A percentile compares a stretch with the other conserved stretches of the same genome.
These are phyloP conservation scores for Epinotia brunnichana DNA, from an alignment of 2,888 invertebrate genomes.

Conservation along the genomic window DNA sequence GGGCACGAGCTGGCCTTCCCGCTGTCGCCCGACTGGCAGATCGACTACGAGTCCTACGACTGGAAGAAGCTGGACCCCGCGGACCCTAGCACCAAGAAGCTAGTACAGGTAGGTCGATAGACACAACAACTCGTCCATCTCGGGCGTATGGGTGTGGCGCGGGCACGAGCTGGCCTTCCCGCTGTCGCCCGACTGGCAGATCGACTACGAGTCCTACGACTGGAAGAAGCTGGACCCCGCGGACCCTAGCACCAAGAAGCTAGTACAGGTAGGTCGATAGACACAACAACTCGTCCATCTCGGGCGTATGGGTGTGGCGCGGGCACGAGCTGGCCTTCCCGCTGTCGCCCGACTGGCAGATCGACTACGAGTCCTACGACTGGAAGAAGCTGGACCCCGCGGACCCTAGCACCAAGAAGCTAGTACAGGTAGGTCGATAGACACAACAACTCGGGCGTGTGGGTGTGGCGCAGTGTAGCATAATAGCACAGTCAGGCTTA, in stretches of 20 bases:
- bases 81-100: conserved; percentile 90
- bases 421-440: conserved; percentile 84
- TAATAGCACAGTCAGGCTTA: too few relatives aligned
- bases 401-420: conserved; percentile 90
- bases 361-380: conserved; percentile 97
- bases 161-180: conserved; percentile 97
- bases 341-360: conserved; percentile 96
- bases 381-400: conserved; percentile 97
- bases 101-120: conserved; percentile 84
- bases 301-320: conserved; percentile 99
- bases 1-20: conserved; percentile 97
- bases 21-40: conserved; percentile 96
- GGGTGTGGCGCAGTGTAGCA: too few relatives aligned
- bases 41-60: conserved; percentile 97
- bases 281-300: conserved; percentile 96
- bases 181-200: conserved; percentile 96
- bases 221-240: conserved; percentile 97
- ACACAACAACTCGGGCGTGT: too few relatives aligned
- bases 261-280: conserved; percentile 84
- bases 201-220: conserved; percentile 97
- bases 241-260: conserved; percentile 90
- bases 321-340: conserved; percentile 97
- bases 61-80: conserved; percentile 97
- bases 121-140: conserved; percentile 96
- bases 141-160: conserved; percentile 99